Percentiles rank a stretch among this genome's conserved stretches.
Conservation (phyloP, 2,888 invertebrate species). For the Netelia virgata region DNA sequence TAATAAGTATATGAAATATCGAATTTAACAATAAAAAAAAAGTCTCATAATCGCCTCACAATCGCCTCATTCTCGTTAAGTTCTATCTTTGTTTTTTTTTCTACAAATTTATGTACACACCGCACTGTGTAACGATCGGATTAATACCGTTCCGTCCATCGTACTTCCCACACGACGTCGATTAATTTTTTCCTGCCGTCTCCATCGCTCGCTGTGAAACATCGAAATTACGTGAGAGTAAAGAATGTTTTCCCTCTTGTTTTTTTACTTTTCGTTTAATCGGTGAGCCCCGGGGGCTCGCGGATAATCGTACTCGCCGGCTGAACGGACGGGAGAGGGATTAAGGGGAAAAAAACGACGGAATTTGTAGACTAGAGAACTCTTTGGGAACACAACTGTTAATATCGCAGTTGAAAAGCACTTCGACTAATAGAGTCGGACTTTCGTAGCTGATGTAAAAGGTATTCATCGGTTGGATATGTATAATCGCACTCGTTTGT, state of each 20-base stretch:
- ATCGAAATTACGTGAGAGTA: constrained; percentile 39
- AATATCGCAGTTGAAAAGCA: constrained; percentile 54
- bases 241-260: constrained; percentile 20
- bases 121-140: constrained; percentile 18
- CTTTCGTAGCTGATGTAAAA: constrained; percentile 1
- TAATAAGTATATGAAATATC: constrained; percentile 35
- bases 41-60: too few species aligned
- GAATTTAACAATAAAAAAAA: background rate
- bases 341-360: constrained; percentile 13
- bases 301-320: constrained; percentile 40
- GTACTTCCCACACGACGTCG: constrained; percentile 7
- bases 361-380: constrained; percentile 34
- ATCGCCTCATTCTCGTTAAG: constrained; percentile 13
- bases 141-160: constrained; percentile 25
- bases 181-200: constrained; percentile 50
- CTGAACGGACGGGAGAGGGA: background rate
- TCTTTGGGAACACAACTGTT: constrained; percentile 51
- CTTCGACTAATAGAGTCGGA: constrained; percentile 50
- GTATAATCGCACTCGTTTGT: constrained; percentile 21
- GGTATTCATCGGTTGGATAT: constrained; percentile 46
- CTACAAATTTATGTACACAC: constrained; percentile 7
- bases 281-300: constrained; percentile 2
- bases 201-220: constrained; percentile 14
- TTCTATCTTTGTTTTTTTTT: background rate
- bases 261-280: constrained; percentile 30